Conservation (phyloP, 2,888 invertebrate species). For the Drosophila pullipes region DNA sequence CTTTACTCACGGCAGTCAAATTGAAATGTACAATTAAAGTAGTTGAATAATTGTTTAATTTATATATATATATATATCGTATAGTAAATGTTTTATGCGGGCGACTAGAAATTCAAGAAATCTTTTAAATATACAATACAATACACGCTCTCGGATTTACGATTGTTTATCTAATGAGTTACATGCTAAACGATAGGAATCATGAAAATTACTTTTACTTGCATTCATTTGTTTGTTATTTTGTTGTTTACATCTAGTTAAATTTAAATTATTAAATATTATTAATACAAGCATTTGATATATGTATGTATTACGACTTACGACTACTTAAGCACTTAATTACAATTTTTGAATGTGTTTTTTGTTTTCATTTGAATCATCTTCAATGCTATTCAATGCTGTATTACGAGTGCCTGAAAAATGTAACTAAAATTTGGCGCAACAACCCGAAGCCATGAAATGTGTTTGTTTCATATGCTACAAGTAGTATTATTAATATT, state of each 20-base stretch:
- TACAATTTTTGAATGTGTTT: slow-evolving; percentile 33
- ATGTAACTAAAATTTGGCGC: slow-evolving; percentile 74
- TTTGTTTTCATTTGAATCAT: slow-evolving; percentile 6
- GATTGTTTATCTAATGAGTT: slow-evolving; percentile 63
- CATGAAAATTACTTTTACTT: slow-evolving; percentile 76
- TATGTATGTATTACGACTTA: slow-evolving; percentile 49
- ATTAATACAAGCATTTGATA: slow-evolving; percentile 67
- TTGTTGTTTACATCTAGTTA: slow-evolving; percentile 51
- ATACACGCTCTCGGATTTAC: slow-evolving; percentile 60
- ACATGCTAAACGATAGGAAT: slow-evolving; percentile 74
- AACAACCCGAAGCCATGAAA: slow-evolving; percentile 52
- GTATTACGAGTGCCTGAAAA: slow-evolving; percentile 46
- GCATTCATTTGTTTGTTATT: slow-evolving; percentile 43
- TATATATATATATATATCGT: slow-evolving; percentile 30
- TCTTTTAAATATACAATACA: slow-evolving; percentile 62
- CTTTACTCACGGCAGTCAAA: slow-evolving; percentile 44
- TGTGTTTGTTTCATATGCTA: slow-evolving; percentile 40
- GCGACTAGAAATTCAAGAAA: slow-evolving; percentile 79
- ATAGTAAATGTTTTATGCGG: slow-evolving; percentile 77
- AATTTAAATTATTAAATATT: slow-evolving; percentile 50
- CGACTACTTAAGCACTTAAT: slow-evolving; percentile 65
- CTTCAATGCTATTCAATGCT: slow-evolving; percentile 4
- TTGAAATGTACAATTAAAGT: slow-evolving; percentile 52
- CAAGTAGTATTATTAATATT: slow-evolving; percentile 29
- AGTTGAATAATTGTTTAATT: slow-evolving; percentile 52